phyloP scores from a whole-genome alignment of 2,888 invertebrate species.

The Leptopilina syphax region DNA sequence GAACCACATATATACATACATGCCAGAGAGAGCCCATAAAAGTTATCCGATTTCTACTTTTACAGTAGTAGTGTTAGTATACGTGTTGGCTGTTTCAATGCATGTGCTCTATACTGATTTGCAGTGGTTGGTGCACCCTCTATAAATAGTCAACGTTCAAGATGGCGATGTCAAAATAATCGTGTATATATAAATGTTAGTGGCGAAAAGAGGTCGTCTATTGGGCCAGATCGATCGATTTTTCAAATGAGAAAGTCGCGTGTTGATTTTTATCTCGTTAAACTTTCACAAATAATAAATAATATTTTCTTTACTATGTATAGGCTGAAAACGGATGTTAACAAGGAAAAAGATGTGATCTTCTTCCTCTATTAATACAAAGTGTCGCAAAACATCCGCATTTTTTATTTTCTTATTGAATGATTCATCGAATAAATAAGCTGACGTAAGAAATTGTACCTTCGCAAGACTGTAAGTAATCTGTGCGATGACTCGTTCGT shows the following conservation, averaged over 20 bases:
- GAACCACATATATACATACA: conserved; percentile 49
- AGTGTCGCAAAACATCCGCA: too few relatives aligned
- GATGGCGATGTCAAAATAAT: conserved; percentile 72
- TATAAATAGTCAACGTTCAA: conserved; percentile 63
- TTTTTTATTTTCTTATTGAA: too few relatives aligned
- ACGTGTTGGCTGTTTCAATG: conserved; percentile 47
- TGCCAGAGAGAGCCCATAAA: conserved; percentile 24
- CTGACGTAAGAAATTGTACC: too few relatives aligned
- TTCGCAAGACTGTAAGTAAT: too few relatives aligned
- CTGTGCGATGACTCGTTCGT: too few relatives aligned
- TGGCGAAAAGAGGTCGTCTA: conserved; percentile 40
- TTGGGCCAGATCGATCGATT: conserved; percentile 16
- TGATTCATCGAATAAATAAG: too few relatives aligned
- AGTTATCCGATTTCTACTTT: conserved; percentile 31
- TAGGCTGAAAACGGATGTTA: too few relatives aligned
- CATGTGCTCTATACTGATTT: conserved; percentile 45
- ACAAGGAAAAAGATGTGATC: too few relatives aligned
- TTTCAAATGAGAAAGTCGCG: conserved; percentile 34
- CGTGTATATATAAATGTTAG: conserved; percentile 25
- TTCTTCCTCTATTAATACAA: too few relatives aligned
- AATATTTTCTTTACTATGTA: background rate
- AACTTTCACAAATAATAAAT: background rate
- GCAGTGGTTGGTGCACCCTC: conserved; percentile 58
- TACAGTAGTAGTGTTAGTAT: background rate
- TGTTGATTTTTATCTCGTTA: background rate